These are phyloP conservation scores for Drosophila testacea DNA, from an alignment of 2,888 invertebrate genomes.

Conservation along the genomic window DNA sequence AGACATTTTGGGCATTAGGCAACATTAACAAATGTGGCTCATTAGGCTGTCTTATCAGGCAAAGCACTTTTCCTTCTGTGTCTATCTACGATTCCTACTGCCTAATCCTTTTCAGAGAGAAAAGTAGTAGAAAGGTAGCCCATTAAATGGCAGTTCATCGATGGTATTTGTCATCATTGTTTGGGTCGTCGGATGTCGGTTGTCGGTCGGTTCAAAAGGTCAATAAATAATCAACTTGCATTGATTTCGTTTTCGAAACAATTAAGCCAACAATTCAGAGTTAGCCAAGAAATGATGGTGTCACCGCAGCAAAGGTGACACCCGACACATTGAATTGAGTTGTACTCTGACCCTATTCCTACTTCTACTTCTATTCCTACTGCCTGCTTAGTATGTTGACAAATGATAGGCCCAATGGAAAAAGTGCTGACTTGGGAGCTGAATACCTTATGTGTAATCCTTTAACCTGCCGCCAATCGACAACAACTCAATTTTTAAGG, in stretches of 20 bases:
- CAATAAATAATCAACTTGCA: slow-evolving; percentile 73
- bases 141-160: slow-evolving; percentile 73
- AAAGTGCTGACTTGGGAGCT: slow-evolving; percentile 69
- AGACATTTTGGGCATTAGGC: slow-evolving; percentile 25
- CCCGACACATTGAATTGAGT: slow-evolving; percentile 32
- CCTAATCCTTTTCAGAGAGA: slow-evolving; percentile 59
- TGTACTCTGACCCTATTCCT: not conserved
- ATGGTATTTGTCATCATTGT: slow-evolving; percentile 17
- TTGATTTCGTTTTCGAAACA: slow-evolving; percentile 70
- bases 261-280: slow-evolving; percentile 74
- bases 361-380: not conserved
- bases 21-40: slow-evolving; percentile 59
- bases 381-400: slow-evolving; percentile 70
- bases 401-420: slow-evolving; percentile 64
- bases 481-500: slow-evolving; percentile 51
- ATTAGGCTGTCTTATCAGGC: slow-evolving; percentile 65
- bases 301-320: slow-evolving; percentile 72
- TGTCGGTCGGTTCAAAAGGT: slow-evolving; percentile 72
- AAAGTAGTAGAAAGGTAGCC: slow-evolving; percentile 58
- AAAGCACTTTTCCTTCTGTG: slow-evolving; percentile 20
- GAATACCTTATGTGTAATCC: slow-evolving; percentile 61
- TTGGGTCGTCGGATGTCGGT: slow-evolving; percentile 9
- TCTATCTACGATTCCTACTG: slow-evolving; percentile 8
- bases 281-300: slow-evolving; percentile 78
- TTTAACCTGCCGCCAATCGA: slow-evolving; percentile 73